Conservation (phyloP, 2,797 vertebrate species). For the Sphenodon punctatus region DNA sequence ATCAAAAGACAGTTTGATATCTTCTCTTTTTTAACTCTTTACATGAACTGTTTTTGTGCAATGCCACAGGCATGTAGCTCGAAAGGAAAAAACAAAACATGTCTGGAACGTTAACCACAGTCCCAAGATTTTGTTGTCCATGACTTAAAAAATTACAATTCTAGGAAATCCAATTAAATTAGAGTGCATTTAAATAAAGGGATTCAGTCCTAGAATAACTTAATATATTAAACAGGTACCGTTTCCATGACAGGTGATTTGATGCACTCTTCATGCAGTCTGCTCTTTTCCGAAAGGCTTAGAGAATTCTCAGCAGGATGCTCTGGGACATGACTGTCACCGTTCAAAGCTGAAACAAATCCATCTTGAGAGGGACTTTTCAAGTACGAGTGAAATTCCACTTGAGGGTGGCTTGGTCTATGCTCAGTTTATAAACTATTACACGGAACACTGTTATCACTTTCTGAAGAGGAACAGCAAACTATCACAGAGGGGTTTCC, state of each 20-base stretch:
- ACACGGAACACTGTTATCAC: slow-evolving; percentile 78
- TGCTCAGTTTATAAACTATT: slow-evolving; percentile 83
- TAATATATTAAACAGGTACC: slow-evolving; percentile 86
- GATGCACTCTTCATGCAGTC: slow-evolving; percentile 87
- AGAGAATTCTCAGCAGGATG: slow-evolving; percentile 82
- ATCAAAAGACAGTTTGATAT: slow-evolving; percentile 72
- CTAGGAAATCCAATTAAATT: slow-evolving; percentile 66
- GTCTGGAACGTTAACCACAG: slow-evolving; percentile 62
- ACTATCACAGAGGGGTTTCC: slow-evolving; percentile 82
- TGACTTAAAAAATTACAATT: slow-evolving; percentile 63
- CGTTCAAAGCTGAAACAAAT: slow-evolving; percentile 82
- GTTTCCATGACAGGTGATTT: slow-evolving; percentile 90
- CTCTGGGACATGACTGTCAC: slow-evolving; percentile 78
- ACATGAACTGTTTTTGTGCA: slow-evolving; percentile 75
- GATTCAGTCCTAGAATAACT: slow-evolving; percentile 57
- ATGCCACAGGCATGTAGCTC: slow-evolving; percentile 69
- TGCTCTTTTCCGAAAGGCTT: slow-evolving; percentile 85
- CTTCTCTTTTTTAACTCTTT: slow-evolving; percentile 68
- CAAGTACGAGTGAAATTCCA: slow-evolving; percentile 92
- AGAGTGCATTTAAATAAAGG: slow-evolving; percentile 61
- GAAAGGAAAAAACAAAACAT: slow-evolving; percentile 61
- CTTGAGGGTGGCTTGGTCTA: slow-evolving; percentile 78
- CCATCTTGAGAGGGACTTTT: slow-evolving; percentile 89
- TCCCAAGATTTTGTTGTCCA: slow-evolving; percentile 61
- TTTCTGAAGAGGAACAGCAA: slow-evolving; percentile 85